phyloP scores from a whole-genome alignment of 1,140 invertebrate species.

The Hyles euphorbiae region DNA sequence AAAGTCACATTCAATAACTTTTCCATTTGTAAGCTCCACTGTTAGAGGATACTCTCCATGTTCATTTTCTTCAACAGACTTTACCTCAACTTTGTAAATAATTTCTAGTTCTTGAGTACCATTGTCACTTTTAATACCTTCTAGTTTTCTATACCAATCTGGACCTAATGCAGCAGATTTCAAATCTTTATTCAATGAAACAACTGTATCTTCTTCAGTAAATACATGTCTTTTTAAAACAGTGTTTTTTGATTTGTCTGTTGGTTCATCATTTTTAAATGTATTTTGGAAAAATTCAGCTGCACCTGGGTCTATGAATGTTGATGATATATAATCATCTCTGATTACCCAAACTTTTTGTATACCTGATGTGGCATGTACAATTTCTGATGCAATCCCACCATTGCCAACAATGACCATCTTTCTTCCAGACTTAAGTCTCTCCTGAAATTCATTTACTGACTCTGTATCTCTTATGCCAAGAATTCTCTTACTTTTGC shows the following conservation, averaged over 20 bases:
- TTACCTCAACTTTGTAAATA: constrained; percentile 85
- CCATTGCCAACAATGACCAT: constrained; percentile 96
- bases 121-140: constrained; percentile 76
- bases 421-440: constrained; percentile 80
- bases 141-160: constrained; percentile 90
- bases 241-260: constrained; percentile 25
- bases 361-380: constrained; percentile 89
- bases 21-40: constrained; percentile 85
- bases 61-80: constrained; percentile 62
- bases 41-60: constrained; percentile 81
- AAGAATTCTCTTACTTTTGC: constrained; percentile 82
- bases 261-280: constrained; percentile 43
- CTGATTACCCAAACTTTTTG: constrained; percentile 96
- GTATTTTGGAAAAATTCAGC: constrained; percentile 90
- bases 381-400: constrained; percentile 97
- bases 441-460: constrained; percentile 86
- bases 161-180: constrained; percentile 93
- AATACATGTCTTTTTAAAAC: constrained; percentile 83
- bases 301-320: constrained; percentile 97
- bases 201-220: constrained; percentile 72
- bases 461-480: constrained; percentile 98
- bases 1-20: constrained; percentile 90
- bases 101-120: constrained; percentile 71
- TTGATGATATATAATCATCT: constrained; percentile 93
- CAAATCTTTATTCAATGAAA: constrained; percentile 55